Conservation (phyloP, 2,888 invertebrate species). For the Tridacna gigas region DNA sequence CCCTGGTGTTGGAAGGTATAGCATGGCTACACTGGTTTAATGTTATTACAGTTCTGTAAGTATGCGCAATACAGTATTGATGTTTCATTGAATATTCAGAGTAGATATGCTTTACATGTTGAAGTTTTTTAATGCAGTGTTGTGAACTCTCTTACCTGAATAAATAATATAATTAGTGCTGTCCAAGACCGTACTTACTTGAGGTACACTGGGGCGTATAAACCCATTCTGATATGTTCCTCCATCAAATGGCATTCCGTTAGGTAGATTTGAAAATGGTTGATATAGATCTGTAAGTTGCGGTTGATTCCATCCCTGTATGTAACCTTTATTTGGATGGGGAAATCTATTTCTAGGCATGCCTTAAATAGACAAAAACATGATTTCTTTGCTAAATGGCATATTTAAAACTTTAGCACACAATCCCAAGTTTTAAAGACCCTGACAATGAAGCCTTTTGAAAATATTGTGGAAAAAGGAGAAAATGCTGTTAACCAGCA, state of each 20-base stretch:
- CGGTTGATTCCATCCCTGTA: constrained; percentile 40
- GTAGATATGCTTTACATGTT: not conserved
- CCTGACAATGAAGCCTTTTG: too few relatives aligned
- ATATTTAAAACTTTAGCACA: too few relatives aligned
- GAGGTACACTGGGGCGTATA: constrained; percentile 40
- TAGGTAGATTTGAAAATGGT: constrained; percentile 44
- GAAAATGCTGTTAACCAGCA: too few relatives aligned
- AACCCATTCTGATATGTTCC: constrained; percentile 65
- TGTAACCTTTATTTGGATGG: constrained; percentile 42
- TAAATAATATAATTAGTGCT: not conserved
- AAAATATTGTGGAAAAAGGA: too few relatives aligned
- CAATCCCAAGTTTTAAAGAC: too few relatives aligned
- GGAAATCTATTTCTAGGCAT: constrained; percentile 50
- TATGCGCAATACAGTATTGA: too few relatives aligned
- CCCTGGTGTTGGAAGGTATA: too few relatives aligned
- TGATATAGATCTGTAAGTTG: constrained; percentile 34
- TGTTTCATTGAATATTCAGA: too few relatives aligned
- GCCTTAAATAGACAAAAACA: constrained; percentile 30
- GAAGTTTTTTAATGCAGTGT: not conserved
- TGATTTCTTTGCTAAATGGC: too few relatives aligned
- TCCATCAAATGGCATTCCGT: constrained; percentile 69
- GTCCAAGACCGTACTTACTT: constrained; percentile 22
- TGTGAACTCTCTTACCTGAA: not conserved
- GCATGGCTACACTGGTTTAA: too few relatives aligned
- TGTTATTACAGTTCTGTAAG: too few relatives aligned